A percentile compares a stretch with the other conserved stretches of the same genome.
These are phyloP conservation scores for Limulus polyphemus DNA, from an alignment of 2,888 invertebrate species.

Conservation along the genomic window DNA sequence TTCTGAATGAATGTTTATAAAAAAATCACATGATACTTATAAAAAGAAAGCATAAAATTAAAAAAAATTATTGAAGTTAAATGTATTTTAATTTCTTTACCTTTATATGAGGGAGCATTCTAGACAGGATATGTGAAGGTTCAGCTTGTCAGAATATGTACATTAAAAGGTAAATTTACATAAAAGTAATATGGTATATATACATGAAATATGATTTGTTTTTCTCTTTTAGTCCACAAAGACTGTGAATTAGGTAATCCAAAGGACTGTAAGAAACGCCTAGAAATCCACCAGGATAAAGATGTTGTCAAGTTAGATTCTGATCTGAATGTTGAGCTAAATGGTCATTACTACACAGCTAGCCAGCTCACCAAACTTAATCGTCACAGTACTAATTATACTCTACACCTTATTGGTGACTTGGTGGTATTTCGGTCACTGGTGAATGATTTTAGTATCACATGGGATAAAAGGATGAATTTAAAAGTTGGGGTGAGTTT, in stretches of 20 bases:
- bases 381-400: conserved; percentile 1
- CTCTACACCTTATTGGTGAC: conserved; percentile 53
- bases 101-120: too few species aligned
- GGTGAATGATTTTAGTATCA: conserved; percentile 57
- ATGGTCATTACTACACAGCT: conserved; percentile 38
- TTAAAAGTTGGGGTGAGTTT: conserved; percentile 54
- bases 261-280: conserved; percentile 47
- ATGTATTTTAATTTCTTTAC: too few species aligned
- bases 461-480: conserved; percentile 52
- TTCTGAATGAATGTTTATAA: too few species aligned
- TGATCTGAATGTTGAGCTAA: conserved; percentile 52
- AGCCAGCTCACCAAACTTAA: conserved; percentile 8
- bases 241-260: conserved; percentile 44
- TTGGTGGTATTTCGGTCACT: conserved; percentile 54
- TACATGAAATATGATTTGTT: background rate
- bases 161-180: background rate
- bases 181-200: background rate
- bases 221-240: conserved; percentile 45
- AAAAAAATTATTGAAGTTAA: too few species aligned
- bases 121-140: too few species aligned
- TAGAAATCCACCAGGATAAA: conserved; percentile 50
- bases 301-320: conserved; percentile 48
- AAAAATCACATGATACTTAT: too few species aligned
- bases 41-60: too few species aligned
- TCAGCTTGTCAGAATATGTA: too few species aligned